Evolutionary conservation across 2,888 invertebrate species (phyloP), one percentile per base, ranked within the genome.

Genomic region (Zeuzera pyrina): DNA sequence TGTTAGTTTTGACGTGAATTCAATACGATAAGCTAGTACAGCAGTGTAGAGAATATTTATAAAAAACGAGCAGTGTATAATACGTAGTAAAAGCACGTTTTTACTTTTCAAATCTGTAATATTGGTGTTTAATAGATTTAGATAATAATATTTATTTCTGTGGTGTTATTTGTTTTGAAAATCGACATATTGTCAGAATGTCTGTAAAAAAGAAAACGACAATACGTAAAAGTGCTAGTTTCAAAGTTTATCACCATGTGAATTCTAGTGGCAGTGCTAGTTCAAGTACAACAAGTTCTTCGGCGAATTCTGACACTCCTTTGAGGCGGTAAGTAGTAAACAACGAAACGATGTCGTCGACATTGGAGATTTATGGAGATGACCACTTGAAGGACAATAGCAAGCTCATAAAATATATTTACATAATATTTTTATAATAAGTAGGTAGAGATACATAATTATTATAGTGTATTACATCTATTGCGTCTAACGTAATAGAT

Each of bases 241-340:
- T 58, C 47, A 63, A 72, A 50, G 49, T 68, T 49, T 68, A 68
- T 31, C 49, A 43, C 12, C 52, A 57, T 27, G 42, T 61, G 36
- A 53, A 49, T 35, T 74, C 72, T 0, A 69, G 65, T 16, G 57
- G 70, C 23, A 78, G 78, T 52, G 74, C 76, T 34, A 49, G 57
- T 5, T 71, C 71, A 1, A 57, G 65, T n/a, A 63, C 71, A 11
- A 66, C 74, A 1, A 68, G 60, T 38, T 65, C 61, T 2, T 67
- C 69, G 10, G 68, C 68, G 29, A 62, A 45, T 31, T 63, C 57
- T 30, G 73, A 73, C 34, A 69, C 69, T 3, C 68, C 74, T 12
- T 56, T 79, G 16, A 69, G 62, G 54, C 72, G 65, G 81, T 79
- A 63, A 61, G 56, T 40, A 35, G n/a, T n/a, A n/a, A n/a, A n/a